Base-by-base conservation (phyloP, 2,113 vertebrate species). In the Hemicordylus capensis region DNA sequence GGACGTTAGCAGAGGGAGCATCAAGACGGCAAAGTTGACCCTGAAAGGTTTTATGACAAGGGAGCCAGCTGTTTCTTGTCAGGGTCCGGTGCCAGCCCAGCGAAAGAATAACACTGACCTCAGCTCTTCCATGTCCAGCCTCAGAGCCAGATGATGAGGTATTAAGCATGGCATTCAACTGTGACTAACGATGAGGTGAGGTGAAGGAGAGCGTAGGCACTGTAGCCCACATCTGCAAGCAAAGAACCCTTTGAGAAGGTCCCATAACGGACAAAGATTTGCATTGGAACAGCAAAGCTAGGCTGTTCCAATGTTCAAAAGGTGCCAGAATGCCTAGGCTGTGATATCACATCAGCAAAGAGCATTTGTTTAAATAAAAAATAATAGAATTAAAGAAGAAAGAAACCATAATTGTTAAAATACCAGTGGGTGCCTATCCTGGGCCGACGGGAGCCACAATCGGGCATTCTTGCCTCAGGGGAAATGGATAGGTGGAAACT, bases 331-430 rank as follows among this genome's bases (percentile, higher is more conserved):
- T 88, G 90, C 80, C 87, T 92, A 61, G 76, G 74, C 81, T 81
- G 28, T 92, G 95, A 91, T 86, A 91, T 93, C 90, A 93, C 0
- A 0, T 66, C 44, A 79, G 79, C 86, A 81, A 89, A 82, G 46
- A 89, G 51, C 94, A 90, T 95, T 85, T 87, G 87, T 76, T 90
- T 95, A 93, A 85, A 89, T 90, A 90, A 84, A 83, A 89, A 90
- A 83, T 84, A 89, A 80, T 82, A 89, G 63, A 87, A 56, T 1
- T 76, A 9, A 11, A 93, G 91, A 91, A 83, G 85, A 56, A 89
- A 89, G 88, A 76, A 92, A 56, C 77, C 89, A 51, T 85, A 95
- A 86, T 87, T 89, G 84, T 85, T 89, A 67, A 91, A 92, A 82
- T 90, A 84, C 90, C 11, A 1, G 64, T 5, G 11, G 90, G 87